A percentile compares a stretch with the other conserved stretches of the same genome.
These are phyloP conservation scores for Peromyscus eremicus DNA, from an alignment of 2,797 vertebrate species.

Conservation along the genomic window DNA sequence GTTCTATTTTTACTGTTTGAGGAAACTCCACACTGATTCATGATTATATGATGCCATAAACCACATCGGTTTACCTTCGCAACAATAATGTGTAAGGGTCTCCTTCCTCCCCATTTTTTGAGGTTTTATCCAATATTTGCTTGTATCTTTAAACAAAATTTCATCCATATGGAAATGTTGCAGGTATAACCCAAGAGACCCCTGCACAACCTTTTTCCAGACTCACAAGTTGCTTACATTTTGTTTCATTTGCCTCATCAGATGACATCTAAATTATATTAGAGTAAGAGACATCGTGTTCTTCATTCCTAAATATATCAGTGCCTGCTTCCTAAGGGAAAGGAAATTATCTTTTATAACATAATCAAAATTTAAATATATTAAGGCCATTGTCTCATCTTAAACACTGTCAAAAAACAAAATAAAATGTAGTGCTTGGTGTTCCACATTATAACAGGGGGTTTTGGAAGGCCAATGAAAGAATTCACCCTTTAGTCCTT, in stretches of 20 bases:
- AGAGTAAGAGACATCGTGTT: background rate
- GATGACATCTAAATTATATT: constrained; percentile 13
- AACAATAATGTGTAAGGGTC: background rate
- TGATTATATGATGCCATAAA: background rate
- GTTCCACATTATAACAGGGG: background rate
- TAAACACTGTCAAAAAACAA: background rate
- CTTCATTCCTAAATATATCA: background rate
- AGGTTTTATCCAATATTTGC: background rate
- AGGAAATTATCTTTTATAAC: background rate
- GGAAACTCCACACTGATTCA: background rate
- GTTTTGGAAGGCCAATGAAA: background rate
- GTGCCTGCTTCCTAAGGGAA: constrained; percentile 13
- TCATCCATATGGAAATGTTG: background rate
- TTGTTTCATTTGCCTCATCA: constrained; percentile 7
- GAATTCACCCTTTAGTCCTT: background rate
- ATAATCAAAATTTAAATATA: constrained; percentile 29
- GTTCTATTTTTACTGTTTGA: background rate
- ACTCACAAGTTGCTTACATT: background rate
- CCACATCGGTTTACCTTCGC: background rate
- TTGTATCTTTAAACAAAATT: background rate
- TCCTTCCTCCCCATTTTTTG: background rate
- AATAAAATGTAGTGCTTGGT: background rate
- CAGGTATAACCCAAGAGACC: background rate
- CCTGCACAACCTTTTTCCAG: background rate
- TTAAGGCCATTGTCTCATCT: background rate